Percentiles rank a stretch among this genome's conserved stretches.
These are phyloP conservation scores for Grantiella picta DNA, from an alignment of 2,113 vertebrate genomes.

Conservation along the genomic window DNA sequence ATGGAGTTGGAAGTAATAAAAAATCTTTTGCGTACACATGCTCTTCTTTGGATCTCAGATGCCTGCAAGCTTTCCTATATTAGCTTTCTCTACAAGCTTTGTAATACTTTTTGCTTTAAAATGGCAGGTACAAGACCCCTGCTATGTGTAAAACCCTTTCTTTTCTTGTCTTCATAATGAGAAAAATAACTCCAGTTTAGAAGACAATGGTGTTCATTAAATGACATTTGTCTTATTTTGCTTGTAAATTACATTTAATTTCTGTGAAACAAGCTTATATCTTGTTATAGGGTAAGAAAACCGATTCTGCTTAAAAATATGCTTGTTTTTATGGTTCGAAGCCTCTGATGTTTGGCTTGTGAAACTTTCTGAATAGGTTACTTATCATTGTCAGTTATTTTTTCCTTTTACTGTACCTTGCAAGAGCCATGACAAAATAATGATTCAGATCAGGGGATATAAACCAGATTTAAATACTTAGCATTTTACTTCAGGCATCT, in stretches of 20 bases:
- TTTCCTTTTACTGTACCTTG: background rate
- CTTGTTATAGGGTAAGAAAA: background rate
- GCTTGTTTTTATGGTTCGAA: background rate
- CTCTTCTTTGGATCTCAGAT: background rate
- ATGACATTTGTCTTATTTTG: background rate
- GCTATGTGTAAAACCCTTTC: background rate
- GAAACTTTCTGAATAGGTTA: background rate
- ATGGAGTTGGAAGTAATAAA: background rate
- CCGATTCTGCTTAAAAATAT: background rate
- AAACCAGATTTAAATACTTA: conserved; percentile 47
- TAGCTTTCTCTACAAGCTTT: background rate
- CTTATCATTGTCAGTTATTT: background rate
- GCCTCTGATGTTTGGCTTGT: background rate
- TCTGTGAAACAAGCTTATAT: background rate
- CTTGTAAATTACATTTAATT: background rate
- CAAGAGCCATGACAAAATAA: background rate
- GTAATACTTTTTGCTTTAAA: background rate
- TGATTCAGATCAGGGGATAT: background rate
- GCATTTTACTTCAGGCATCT: conserved; percentile 42
- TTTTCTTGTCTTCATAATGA: background rate
- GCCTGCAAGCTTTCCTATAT: background rate
- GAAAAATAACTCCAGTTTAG: background rate
- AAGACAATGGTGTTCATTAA: background rate
- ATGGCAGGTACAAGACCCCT: background rate
- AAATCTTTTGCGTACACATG: background rate